phyloP scores from a whole-genome alignment of 2,113 vertebrate genomes.

The Zosterops hypoxanthus region DNA sequence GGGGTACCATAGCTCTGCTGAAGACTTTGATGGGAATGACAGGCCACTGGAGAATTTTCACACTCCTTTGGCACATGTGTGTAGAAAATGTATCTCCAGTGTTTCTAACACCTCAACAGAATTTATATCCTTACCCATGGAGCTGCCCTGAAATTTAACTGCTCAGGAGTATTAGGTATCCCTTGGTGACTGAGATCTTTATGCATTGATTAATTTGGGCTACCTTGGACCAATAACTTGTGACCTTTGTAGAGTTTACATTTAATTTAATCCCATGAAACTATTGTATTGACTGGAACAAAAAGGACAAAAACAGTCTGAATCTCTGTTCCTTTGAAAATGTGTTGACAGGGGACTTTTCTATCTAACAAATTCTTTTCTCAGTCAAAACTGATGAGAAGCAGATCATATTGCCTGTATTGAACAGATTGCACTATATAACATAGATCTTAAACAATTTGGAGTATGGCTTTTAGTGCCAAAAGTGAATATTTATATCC shows the following conservation, averaged over 20 bases:
- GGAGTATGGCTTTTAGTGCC: neutral
- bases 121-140: neutral
- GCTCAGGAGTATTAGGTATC: neutral
- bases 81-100: neutral
- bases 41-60: neutral
- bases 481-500: neutral
- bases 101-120: neutral
- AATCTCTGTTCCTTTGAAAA: neutral
- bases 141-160: neutral
- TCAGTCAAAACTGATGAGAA: neutral
- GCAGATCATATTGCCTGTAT: neutral
- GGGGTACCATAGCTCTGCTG: neutral
- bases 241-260: neutral
- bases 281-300: neutral
- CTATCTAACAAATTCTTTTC: neutral
- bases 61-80: neutral
- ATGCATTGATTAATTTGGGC: neutral
- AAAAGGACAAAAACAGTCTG: neutral
- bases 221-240: neutral
- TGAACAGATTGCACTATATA: neutral
- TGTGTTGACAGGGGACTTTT: neutral
- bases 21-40: neutral
- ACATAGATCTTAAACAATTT: neutral
- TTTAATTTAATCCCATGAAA: neutral
- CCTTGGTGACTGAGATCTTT: neutral